Evolutionary conservation across 2,888 invertebrate species (phyloP).

Genomic region (Ophion slaviceki): DNA sequence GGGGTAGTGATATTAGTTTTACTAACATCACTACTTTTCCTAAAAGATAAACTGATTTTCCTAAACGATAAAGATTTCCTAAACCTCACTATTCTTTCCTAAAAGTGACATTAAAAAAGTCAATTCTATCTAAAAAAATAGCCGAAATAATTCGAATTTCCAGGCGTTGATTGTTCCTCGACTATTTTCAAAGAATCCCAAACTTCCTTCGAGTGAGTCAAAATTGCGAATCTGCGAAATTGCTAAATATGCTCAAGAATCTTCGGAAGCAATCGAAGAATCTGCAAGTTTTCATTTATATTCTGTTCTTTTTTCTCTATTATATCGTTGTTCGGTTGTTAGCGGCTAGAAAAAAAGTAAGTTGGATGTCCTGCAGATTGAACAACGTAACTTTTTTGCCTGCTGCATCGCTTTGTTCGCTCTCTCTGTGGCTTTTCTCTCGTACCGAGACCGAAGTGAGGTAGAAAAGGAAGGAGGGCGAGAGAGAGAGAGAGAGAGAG

Average conservation of each 20-base stretch:
- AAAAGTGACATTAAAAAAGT: too few relatives aligned
- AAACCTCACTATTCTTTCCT: too few relatives aligned
- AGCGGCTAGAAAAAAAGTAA: conserved; percentile 8
- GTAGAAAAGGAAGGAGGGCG: conserved; percentile 28
- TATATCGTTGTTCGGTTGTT: background rate
- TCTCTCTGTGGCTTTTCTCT: conserved; percentile 5
- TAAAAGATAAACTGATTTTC: too few relatives aligned
- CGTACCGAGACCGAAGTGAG: conserved; percentile 12
- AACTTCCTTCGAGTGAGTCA: background rate
- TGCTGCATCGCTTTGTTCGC: background rate
- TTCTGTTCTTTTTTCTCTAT: background rate
- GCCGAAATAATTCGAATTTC: too few relatives aligned
- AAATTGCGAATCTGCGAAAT: background rate
- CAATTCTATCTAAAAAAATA: too few relatives aligned
- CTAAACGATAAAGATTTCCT: too few relatives aligned
- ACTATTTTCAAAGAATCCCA: too few relatives aligned
- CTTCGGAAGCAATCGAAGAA: too few relatives aligned
- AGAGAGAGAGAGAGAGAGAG: conserved; percentile 41
- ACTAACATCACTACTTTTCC: too few relatives aligned
- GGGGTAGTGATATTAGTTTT: too few relatives aligned
- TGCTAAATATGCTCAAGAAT: too few relatives aligned
- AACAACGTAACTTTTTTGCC: conserved; percentile 9
- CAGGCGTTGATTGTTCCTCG: too few relatives aligned
- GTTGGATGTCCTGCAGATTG: background rate
- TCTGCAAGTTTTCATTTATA: background rate